These are phyloP conservation scores for Brassicogethes aeneus DNA, from an alignment of 2,888 invertebrate genomes.

Conservation along the genomic window DNA sequence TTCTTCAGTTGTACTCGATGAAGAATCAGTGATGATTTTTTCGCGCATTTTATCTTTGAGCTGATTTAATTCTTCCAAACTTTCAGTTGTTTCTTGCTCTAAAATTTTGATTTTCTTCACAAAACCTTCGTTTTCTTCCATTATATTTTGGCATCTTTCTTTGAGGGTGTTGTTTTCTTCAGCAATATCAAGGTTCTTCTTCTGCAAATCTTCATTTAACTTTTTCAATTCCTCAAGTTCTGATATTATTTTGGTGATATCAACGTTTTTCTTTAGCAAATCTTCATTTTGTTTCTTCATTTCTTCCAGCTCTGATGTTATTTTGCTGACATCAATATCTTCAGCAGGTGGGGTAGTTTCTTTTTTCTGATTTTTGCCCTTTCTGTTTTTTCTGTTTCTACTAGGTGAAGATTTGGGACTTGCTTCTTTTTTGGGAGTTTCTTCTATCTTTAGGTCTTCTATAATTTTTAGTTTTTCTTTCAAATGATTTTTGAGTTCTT, in stretches of 20 bases:
- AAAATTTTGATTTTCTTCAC: conserved; percentile 35
- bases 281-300: conserved; percentile 11
- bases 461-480: conserved; percentile 8
- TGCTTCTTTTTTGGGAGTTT: not conserved
- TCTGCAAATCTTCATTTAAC: conserved; percentile 15
- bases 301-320: conserved; percentile 7
- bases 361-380: not conserved
- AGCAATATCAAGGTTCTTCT: conserved; percentile 13
- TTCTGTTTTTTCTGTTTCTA: not conserved
- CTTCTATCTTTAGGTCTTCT: conserved; percentile 12
- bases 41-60: not conserved
- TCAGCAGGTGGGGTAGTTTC: not conserved
- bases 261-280: conserved; percentile 12
- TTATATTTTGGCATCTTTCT: conserved; percentile 11
- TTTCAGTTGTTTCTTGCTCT: conserved; percentile 22
- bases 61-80: conserved; percentile 24
- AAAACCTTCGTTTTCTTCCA: conserved; percentile 45
- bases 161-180: conserved; percentile 10
- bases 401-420: not conserved
- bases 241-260: conserved; percentile 8
- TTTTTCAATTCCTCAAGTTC: conserved; percentile 15
- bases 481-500: conserved; percentile 4
- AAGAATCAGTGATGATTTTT: not conserved
- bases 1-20: conserved; percentile 21
- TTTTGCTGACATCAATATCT: conserved; percentile 3